Base-by-base conservation (phyloP, 2,113 vertebrate species). In the Meleagris gallopavo region DNA sequence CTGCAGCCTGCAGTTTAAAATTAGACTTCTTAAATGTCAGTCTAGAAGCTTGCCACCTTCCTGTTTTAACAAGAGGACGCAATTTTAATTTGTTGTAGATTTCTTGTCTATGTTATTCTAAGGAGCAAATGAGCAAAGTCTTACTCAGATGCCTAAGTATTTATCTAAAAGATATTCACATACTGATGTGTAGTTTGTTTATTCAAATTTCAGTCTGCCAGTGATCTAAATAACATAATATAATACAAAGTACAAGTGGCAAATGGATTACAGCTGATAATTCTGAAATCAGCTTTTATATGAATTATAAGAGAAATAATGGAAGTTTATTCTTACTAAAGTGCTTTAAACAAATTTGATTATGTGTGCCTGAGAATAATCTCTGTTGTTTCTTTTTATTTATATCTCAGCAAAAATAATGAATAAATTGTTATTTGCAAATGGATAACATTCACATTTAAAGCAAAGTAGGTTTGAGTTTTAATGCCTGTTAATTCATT, bases 1-100 rank as follows among this genome's bases (percentile, higher is more conserved):
- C 74, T 86, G 58, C 27, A 74, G 50, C 14, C 2, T 66, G 21
- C 66, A 86, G 78, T 90, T 93, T 97, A 96, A 96, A 97, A 96
- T 96, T 96, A 96, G 96, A 89, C 78, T 84, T 84, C 58, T 83
- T 92, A 95, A 95, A 97, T 97, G 91, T 96, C 94, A 96, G 58
- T 80, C 76, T 75, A 86, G 36, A 66, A 84, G 69, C 67, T 92
- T 76, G 72, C 60, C 92, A 57, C 55, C 75, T 38, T 71, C 75
- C 55, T 76, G 36, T 50, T 93, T 94, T 65, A 92, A 67, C 34
- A 94, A 74, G 50, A 64, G 20, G 3, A 1, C 8, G 13, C 12
- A 41, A 19, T 65, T 88, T 93, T 20, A 62, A 65, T 64, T 69
- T 57, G 17, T 25, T 90, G 34, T 76, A 29, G 66, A 46, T 83